Base-by-base conservation (phyloP, 2,888 invertebrate genomes). In the Hypercompe scribonia region DNA sequence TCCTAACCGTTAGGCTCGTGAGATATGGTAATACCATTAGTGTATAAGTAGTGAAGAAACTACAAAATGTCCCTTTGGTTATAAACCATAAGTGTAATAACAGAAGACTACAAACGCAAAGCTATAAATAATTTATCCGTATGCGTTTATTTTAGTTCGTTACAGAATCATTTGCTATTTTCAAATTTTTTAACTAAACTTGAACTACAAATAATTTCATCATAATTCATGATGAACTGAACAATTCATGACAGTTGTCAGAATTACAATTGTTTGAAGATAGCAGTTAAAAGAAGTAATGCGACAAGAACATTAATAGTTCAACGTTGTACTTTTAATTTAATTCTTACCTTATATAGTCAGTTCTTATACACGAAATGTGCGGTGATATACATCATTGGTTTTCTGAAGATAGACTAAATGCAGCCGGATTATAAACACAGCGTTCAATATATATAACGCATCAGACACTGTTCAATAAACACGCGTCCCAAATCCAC, bases 401-500 rank as follows among this genome's bases (percentile, higher is more conserved):
- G 24, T 42, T 36, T 61, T 63, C 31, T 61, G 31, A 24, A 42
- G 69, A 70, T 46, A 42, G 10, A 21, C 13, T 36, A 8, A 68
- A 28, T 39, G 63, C 5, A 63, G 39, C n/a, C 31, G 31, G 33
- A 24, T 33, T 63, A 63, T 15, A n/a, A 10, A 3, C 18, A 65
- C 50, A 18, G n/a, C 64, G n/a, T 67, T 68, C 34, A 18, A 54
- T 24, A 50, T 50, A 36, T 65, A 54, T 54, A 65, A 73, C 46
- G 50, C n/a, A 58, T 65, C 65, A 69, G 24, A 31, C 24, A 31
- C 54, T 66, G 65, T 42, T 73, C 73, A 70, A 36, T 70, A 61
- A 73, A 70, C 46, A 13, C 69, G 68, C 24, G 66, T 31, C 66
- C 66, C 54, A 75, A 70, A 63, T 72, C 72, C 36, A 50, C 61